Conservation (phyloP, 2,797 vertebrate species). For the Cuculus canorus region DNA sequence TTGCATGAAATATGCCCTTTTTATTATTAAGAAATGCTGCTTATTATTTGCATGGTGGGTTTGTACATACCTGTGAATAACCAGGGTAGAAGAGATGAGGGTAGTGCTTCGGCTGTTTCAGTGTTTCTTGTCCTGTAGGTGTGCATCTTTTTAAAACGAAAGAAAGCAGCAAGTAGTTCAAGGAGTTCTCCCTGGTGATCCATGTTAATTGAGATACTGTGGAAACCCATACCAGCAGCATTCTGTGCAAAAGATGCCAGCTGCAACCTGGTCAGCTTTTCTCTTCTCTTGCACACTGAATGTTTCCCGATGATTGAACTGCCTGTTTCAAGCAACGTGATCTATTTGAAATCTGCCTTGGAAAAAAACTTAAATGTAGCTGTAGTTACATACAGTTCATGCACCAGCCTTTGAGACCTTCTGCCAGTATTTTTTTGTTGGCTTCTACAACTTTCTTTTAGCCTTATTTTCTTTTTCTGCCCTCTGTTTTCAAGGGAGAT, state of each 20-base stretch:
- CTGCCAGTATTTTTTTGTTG: neutral
- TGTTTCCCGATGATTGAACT: neutral
- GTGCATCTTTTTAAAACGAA: neutral
- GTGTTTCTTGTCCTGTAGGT: neutral
- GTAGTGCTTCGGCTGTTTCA: neutral
- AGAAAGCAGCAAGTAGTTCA: neutral
- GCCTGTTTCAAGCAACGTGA: neutral
- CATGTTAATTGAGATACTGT: neutral
- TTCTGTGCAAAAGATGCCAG: neutral
- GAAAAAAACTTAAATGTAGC: neutral
- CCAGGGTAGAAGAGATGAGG: neutral
- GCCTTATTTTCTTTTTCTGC: neutral
- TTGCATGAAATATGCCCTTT: neutral
- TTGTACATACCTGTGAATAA: neutral
- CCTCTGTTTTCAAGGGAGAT: neutral
- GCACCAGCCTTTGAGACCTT: neutral
- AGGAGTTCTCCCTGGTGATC: neutral
- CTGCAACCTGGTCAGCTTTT: neutral
- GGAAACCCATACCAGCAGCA: neutral
- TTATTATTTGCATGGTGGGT: neutral
- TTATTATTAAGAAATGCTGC: slow-evolving; percentile 22
- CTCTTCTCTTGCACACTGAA: rapidly evolving
- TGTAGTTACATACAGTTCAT: neutral
- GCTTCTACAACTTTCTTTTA: neutral
- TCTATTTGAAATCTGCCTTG: neutral